Evolutionary conservation across 2,888 invertebrate genomes (phyloP).

Genomic region (Muscina levida): DNA sequence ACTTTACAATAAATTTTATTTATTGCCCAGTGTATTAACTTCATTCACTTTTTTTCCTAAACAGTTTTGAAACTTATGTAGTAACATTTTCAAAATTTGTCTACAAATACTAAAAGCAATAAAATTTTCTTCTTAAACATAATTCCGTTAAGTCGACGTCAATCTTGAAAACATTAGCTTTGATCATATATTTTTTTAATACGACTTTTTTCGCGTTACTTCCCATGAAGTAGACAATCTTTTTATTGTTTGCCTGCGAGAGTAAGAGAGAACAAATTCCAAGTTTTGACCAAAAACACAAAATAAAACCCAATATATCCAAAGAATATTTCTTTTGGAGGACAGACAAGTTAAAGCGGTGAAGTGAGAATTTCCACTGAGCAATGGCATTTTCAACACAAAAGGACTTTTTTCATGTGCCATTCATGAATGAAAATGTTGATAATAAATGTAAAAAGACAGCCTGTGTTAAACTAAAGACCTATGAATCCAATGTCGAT

Average conservation of each 20-base stretch:
- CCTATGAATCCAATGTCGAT: slow-evolving; percentile 75
- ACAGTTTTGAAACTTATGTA: no score
- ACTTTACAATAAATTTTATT: no score
- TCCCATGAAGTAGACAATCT: slow-evolving; percentile 14
- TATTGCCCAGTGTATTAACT: no score
- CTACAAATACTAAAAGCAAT: neutral
- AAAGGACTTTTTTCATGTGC: slow-evolving; percentile 76
- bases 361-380: slow-evolving; percentile 23
- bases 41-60: no score
- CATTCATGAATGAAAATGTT: slow-evolving; percentile 72
- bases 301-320: slow-evolving; percentile 48
- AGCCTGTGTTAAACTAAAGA: slow-evolving; percentile 74
- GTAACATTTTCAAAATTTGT: slow-evolving; percentile 16
- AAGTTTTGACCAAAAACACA: slow-evolving; percentile 52
- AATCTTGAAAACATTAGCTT: slow-evolving; percentile 45
- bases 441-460: slow-evolving; percentile 70
- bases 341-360: no score
- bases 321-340: slow-evolving; percentile 67
- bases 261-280: slow-evolving; percentile 61
- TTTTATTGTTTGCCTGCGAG: slow-evolving; percentile 16
- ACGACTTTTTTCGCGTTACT: neutral
- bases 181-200: neutral
- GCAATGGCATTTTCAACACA: slow-evolving; percentile 78
- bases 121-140: slow-evolving; percentile 49
- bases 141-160: slow-evolving; percentile 50